Percentiles rank a stretch among this genome's conserved stretches.
Conservation (phyloP, 1,140 invertebrate genomes). For the Drosophila melanica region DNA sequence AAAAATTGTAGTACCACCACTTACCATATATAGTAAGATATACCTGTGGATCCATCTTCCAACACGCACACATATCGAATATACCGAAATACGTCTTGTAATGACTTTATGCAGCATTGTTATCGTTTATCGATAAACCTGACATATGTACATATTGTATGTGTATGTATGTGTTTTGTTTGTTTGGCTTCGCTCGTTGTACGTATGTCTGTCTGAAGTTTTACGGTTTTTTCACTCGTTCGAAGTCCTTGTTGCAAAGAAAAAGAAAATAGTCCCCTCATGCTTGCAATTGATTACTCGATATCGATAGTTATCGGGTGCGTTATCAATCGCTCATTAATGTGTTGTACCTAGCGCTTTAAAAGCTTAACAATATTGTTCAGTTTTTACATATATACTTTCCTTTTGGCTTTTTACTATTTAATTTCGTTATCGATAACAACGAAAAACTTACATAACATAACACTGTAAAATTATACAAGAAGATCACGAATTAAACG, state of each 20-base stretch:
- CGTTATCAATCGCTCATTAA: constrained; percentile 22
- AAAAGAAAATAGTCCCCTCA: background rate
- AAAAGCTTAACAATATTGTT: constrained; percentile 8
- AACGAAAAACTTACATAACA: constrained; percentile 7
- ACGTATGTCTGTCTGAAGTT: constrained; percentile 11
- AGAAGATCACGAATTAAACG: background rate
- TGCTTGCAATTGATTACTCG: no score
- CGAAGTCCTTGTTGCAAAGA: background rate
- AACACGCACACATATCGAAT: no score
- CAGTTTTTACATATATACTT: constrained; percentile 2
- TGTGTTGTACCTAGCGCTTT: constrained; percentile 9
- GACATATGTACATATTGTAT: constrained; percentile 31
- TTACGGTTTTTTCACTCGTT: background rate
- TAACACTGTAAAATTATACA: constrained; percentile 26
- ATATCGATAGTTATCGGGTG: constrained; percentile 9
- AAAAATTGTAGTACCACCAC: background rate
- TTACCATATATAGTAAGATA: background rate
- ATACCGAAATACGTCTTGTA: background rate
- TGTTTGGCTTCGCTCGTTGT: constrained; percentile 30
- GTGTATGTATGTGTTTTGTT: constrained; percentile 26
- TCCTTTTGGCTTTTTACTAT: constrained; percentile 20
- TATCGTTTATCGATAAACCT: constrained; percentile 2
- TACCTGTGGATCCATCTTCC: no score
- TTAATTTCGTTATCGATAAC: constrained; percentile 35
- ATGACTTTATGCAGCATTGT: background rate